Conservation (phyloP, 1,140 invertebrate species). For the Drosophila ironensis region DNA sequence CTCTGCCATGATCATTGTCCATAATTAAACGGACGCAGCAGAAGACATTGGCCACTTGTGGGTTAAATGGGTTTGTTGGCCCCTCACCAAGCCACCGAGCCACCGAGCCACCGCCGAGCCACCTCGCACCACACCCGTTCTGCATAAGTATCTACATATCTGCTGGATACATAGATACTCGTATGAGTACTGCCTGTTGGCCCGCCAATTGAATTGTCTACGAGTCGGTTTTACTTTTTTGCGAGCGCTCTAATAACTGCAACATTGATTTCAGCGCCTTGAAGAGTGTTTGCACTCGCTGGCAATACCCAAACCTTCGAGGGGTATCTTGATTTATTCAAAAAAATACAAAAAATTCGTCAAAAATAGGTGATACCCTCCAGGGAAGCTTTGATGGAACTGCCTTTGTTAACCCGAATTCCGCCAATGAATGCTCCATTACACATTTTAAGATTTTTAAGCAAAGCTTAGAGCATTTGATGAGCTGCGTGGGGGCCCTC, state of each 20-base stretch:
- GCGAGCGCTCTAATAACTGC: constrained; percentile 71
- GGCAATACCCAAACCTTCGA: neutral
- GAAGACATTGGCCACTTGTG: constrained; percentile 71
- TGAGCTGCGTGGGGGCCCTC: too few relatives aligned
- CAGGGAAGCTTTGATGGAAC: too few relatives aligned
- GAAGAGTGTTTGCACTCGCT: neutral
- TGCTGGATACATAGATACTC: constrained; percentile 1
- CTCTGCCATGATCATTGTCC: constrained; percentile 71
- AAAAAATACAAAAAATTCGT: too few relatives aligned
- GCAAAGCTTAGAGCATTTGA: too few relatives aligned
- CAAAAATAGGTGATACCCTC: too few relatives aligned
- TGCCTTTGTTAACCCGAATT: too few relatives aligned
- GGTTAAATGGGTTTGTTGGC: constrained; percentile 76
- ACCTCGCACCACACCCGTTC: neutral
- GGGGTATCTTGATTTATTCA: neutral
- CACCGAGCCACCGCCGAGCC: too few relatives aligned
- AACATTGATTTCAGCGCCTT: constrained; percentile 65
- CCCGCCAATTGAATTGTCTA: constrained; percentile 56
- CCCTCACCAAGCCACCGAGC: constrained; percentile 22
- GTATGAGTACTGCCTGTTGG: neutral
- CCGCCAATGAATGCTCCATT: too few relatives aligned
- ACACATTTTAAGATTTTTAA: too few relatives aligned
- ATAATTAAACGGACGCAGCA: constrained; percentile 67
- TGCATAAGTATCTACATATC: too few relatives aligned
- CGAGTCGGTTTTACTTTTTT: constrained; percentile 58